A percentile compares a stretch with the other conserved stretches of the same genome.
These are phyloP conservation scores for Hypsopygia costalis DNA, from an alignment of 2,888 invertebrate species.

Conservation along the genomic window DNA sequence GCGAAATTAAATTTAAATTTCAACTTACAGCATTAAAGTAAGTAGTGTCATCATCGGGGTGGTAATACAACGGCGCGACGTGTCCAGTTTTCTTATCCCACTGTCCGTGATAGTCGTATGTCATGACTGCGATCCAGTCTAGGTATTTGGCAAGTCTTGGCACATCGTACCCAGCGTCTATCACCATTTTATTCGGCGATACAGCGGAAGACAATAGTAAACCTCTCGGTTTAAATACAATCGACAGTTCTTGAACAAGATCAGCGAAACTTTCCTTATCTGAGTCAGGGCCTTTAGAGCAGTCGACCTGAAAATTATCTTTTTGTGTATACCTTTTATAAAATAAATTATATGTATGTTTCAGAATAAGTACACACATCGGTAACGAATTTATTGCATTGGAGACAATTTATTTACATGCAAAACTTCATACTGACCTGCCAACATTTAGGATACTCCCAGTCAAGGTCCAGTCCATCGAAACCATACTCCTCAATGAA, in stretches of 20 bases:
- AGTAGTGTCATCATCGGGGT: constrained; percentile 89
- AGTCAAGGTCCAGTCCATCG: constrained; percentile 96
- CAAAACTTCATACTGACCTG: no score
- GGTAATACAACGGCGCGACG: constrained; percentile 91
- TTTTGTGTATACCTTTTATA: no score
- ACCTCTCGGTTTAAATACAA: constrained; percentile 83
- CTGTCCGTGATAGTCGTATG: constrained; percentile 94
- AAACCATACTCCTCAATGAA: constrained; percentile 91
- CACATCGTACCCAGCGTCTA: constrained; percentile 93
- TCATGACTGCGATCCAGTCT: constrained; percentile 96
- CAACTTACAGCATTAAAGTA: constrained; percentile 90
- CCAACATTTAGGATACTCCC: constrained; percentile 97
- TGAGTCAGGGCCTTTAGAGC: constrained; percentile 89
- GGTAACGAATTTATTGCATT: no score
- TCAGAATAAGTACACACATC: no score
- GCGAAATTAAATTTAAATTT: no score
- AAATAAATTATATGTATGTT: no score
- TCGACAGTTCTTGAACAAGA: constrained; percentile 86
- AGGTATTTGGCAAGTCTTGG: constrained; percentile 86
- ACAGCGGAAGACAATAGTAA: constrained; percentile 91
- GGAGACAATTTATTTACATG: no score
- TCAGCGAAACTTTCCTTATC: constrained; percentile 91
- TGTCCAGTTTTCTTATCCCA: constrained; percentile 96
- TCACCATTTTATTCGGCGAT: constrained; percentile 92
- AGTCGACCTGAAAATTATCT: constrained; percentile 87